Conservation (phyloP, 2,113 vertebrate species). For the Columba livia region DNA sequence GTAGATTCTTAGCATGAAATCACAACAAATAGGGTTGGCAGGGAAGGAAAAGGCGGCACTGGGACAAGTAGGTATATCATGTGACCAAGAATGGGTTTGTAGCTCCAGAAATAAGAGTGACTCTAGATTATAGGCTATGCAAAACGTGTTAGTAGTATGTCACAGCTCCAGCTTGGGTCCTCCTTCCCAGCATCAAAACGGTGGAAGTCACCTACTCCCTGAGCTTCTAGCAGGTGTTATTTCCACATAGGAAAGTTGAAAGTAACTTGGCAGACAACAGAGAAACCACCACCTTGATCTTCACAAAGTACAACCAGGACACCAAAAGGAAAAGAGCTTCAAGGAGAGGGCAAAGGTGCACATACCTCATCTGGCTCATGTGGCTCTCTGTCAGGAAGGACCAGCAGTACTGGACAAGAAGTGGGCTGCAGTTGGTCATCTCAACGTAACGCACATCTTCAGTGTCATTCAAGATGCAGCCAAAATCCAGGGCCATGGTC, state of each 20-base stretch:
- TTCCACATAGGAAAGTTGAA: background rate
- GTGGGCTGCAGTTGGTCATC: slow-evolving; percentile 82
- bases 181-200: background rate
- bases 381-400: slow-evolving; percentile 64
- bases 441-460: slow-evolving; percentile 66
- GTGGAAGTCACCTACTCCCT: background rate
- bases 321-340: background rate
- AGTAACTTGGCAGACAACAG: background rate
- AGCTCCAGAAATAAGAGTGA: background rate
- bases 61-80: too few species aligned
- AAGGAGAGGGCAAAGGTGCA: background rate
- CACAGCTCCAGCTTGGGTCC: background rate
- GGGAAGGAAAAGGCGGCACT: background rate
- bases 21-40: background rate
- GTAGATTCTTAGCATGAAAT: background rate
- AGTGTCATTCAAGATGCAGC: slow-evolving; percentile 82
- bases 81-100: background rate
- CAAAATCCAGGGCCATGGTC: slow-evolving; percentile 80
- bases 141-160: background rate
- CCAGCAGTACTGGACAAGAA: slow-evolving; percentile 84
- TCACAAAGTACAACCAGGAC: background rate
- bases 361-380: slow-evolving; percentile 72
- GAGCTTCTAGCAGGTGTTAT: background rate
- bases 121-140: rapidly evolving
- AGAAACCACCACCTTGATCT: background rate